Conservation (phyloP, 2,888 invertebrate genomes). For the Cristatella mucedo region DNA sequence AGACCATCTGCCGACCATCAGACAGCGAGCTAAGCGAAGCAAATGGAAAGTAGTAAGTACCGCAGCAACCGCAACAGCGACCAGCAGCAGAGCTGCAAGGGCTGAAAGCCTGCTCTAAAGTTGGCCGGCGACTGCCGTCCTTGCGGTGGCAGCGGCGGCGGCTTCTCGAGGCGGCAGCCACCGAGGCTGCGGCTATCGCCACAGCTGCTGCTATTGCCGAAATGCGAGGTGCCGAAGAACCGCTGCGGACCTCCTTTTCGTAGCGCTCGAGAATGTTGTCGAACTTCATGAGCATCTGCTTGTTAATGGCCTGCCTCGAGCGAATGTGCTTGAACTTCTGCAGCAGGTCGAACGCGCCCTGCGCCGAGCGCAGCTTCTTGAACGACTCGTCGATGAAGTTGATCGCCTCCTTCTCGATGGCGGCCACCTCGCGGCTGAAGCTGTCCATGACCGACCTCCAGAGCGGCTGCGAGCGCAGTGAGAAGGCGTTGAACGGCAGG, state of each 20-base stretch:
- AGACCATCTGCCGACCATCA: too few relatives aligned
- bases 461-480: constrained; percentile 58
- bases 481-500: constrained; percentile 68
- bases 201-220: too few relatives aligned
- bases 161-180: too few relatives aligned
- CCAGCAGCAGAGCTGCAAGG: too few relatives aligned
- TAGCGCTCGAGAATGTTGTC: constrained; percentile 70
- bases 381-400: constrained; percentile 72
- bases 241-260: constrained; percentile 60
- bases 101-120: too few relatives aligned
- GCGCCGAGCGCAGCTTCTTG: constrained; percentile 58
- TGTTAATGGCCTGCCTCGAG: constrained; percentile 55
- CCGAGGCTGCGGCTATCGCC: too few relatives aligned
- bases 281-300: constrained; percentile 61
- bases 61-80: too few relatives aligned
- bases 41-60: too few relatives aligned
- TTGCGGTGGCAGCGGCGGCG: too few relatives aligned
- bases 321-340: constrained; percentile 62
- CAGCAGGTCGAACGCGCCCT: constrained; percentile 62
- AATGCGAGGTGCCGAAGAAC: too few relatives aligned
- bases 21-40: too few relatives aligned
- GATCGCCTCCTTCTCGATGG: constrained; percentile 64
- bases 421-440: constrained; percentile 56
- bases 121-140: too few relatives aligned
- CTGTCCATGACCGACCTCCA: constrained; percentile 68